Conservation (phyloP, 2,113 vertebrate genomes). For the Bucco capensis region DNA sequence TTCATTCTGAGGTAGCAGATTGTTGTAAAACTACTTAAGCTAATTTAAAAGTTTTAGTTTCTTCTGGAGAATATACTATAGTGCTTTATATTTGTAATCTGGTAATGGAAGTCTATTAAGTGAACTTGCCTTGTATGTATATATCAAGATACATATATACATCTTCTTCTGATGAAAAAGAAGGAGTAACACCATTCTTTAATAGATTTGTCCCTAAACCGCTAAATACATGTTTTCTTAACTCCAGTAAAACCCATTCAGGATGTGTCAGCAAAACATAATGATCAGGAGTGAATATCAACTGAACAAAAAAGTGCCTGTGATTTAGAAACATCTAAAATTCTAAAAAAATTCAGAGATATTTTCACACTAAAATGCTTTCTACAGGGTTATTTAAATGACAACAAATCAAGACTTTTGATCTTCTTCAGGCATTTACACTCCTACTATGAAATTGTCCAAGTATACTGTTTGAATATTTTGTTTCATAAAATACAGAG, state of each 20-base stretch:
- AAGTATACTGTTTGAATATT: background rate
- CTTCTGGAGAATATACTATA: background rate
- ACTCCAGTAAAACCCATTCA: background rate
- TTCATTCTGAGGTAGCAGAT: conserved; percentile 33
- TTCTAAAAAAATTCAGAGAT: background rate
- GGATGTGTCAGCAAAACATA: conserved; percentile 3
- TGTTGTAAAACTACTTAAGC: conserved; percentile 29
- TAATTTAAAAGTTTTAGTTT: conserved; percentile 28
- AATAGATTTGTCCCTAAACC: background rate
- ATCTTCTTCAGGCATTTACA: background rate
- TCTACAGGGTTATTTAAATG: background rate
- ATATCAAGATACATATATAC: background rate
- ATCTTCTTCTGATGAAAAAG: background rate
- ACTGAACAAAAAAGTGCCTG: background rate
- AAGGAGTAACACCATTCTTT: background rate
- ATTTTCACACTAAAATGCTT: background rate
- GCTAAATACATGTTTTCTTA: conserved; percentile 23
- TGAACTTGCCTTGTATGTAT: background rate
- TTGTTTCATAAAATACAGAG: background rate
- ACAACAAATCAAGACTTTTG: background rate
- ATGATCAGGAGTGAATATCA: background rate
- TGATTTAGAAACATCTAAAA: background rate
- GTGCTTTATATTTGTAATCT: background rate
- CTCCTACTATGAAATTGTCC: background rate
- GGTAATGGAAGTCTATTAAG: background rate